phyloP scores from a whole-genome alignment of 2,113 vertebrate species.

The Muscicapa adusta region DNA sequence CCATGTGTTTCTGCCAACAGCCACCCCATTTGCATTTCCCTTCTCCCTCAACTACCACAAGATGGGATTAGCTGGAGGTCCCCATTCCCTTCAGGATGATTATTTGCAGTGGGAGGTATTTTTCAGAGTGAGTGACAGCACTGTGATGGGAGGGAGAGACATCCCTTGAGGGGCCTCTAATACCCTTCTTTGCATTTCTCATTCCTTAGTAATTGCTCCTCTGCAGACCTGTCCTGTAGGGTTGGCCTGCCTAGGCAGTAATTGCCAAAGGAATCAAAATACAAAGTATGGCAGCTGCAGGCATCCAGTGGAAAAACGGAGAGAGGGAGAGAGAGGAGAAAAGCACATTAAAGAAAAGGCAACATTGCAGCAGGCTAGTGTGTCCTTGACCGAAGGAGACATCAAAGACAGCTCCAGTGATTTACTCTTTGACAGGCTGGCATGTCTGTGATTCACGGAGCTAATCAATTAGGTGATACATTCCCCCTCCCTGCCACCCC shows the following conservation, averaged over 20 bases:
- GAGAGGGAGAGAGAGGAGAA: background rate
- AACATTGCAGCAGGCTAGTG: background rate
- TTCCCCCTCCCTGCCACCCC: background rate
- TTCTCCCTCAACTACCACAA: background rate
- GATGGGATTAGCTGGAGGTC: background rate
- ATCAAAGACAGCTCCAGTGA: conserved; percentile 55
- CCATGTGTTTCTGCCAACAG: background rate
- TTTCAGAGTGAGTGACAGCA: background rate
- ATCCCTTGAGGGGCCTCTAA: background rate
- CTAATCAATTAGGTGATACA: conserved; percentile 61
- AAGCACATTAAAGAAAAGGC: conserved; percentile 28
- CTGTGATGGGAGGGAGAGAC: background rate
- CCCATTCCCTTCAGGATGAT: background rate
- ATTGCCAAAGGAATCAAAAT: background rate
- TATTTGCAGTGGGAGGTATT: background rate
- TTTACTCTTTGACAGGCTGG: conserved; percentile 56
- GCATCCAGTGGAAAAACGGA: background rate
- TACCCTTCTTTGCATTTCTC: background rate
- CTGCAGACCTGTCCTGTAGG: background rate
- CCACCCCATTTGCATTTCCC: background rate
- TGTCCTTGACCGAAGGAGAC: conserved; percentile 45
- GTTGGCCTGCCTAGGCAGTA: background rate
- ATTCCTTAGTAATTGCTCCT: background rate
- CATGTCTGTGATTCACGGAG: conserved; percentile 49
- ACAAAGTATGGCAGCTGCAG: background rate